Percentiles rank a stretch among this genome's conserved stretches.
Conservation (phyloP, 2,113 vertebrate genomes). For the Dryoscopus gambensis region DNA sequence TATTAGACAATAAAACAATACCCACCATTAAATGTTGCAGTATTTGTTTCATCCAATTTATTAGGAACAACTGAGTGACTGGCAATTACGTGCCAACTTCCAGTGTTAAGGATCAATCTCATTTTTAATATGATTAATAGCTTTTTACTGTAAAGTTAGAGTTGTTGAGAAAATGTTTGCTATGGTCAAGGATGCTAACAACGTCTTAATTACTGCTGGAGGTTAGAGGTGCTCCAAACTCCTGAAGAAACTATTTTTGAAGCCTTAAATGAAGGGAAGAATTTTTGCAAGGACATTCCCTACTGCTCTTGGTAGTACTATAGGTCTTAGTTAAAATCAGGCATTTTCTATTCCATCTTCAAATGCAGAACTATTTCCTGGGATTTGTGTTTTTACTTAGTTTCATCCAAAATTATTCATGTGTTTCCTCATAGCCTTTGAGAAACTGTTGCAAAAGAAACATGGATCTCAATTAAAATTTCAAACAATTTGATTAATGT, state of each 20-base stretch:
- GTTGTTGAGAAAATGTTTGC: background rate
- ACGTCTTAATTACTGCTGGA: background rate
- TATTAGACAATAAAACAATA: conserved; percentile 79
- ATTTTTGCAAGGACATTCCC: background rate
- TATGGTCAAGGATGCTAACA: background rate
- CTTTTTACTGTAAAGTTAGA: background rate
- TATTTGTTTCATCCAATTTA: conserved; percentile 63
- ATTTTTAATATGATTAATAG: background rate
- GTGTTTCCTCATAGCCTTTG: background rate
- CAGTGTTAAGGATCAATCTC: background rate
- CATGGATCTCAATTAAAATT: background rate
- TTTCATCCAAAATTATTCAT: background rate
- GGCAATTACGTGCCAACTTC: background rate
- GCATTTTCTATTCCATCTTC: background rate
- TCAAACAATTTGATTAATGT: background rate
- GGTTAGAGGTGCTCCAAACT: background rate
- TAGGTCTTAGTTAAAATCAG: background rate
- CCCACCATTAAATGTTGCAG: conserved; percentile 55
- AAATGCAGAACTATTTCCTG: background rate
- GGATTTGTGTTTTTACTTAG: background rate
- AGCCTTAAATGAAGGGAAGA: conserved; percentile 10
- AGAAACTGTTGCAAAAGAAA: background rate
- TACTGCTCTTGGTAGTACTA: background rate
- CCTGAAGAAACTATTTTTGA: background rate
- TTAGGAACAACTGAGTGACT: background rate